Evolutionary conservation across 2,888 invertebrate genomes (phyloP), one percentile per base, ranked within the genome.

Genomic region (Aspidapion aeneum): DNA sequence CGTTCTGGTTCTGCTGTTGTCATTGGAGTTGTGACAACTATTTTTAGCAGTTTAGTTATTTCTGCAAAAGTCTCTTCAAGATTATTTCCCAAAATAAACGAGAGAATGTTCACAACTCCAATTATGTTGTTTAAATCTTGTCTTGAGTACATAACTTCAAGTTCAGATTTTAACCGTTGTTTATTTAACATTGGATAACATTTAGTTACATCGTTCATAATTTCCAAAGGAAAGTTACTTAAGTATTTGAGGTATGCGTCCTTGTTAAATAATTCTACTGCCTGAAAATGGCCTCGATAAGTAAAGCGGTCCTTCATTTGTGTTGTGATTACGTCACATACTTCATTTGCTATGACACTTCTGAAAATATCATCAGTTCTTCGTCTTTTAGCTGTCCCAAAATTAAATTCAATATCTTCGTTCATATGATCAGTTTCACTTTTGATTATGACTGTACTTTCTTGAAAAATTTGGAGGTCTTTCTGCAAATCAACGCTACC

Each of bases 211-310:
- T n/a, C 21, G 19, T 60, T 12, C 2, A 60, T 21, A 20, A 54
- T 60, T 19, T 60, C 21, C 2, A 5, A 5, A 52, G 62, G 62
- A 57, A 62, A 57, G 7, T 49, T 57, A 21, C 18, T 55, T 18
- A 9, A 20, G n/a, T 21, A 51, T 57, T 35, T 50, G 22, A 17
- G 1, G 20, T 55, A 59, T 16, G 21, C 20, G 19, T 21, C 50
- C 18, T 61, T 54, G 16, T 18, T 54, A 3, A 63, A 18, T 2
- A 63, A 58, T 1, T 50, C 17, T 55, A 21, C 48, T 55, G 55
- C 64, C 58, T 64, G 18, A 57, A 64, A 64, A 54, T 64, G 58
- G n/a, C 57, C 61, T 49, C 64, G 21, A 57, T 55, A 60, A 17
- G 54, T 21, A 21, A 60, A 21, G 20, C 52, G 19, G n/a, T 64